A percentile compares a stretch with the other conserved stretches of the same genome.
Conservation (phyloP, 2,888 invertebrate genomes). For the Agrochola litura region DNA sequence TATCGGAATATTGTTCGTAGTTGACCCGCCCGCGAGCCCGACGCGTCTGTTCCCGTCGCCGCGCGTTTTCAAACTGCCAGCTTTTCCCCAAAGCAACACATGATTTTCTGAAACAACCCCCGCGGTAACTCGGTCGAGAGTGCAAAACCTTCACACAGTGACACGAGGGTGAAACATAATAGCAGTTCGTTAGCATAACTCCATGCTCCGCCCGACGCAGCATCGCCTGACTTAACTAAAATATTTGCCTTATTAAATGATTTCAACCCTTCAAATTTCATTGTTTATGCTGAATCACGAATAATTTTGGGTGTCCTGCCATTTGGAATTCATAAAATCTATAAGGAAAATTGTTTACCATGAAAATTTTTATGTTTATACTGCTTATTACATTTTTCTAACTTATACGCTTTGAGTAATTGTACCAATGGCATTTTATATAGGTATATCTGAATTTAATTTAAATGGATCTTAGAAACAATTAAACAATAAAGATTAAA, state of each 20-base stretch:
- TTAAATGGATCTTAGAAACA: not conserved
- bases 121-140: slow-evolving; percentile 88
- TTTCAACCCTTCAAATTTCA: slow-evolving; percentile 74
- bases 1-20: slow-evolving; percentile 66
- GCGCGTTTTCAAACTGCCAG: slow-evolving; percentile 76
- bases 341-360: slow-evolving; percentile 12
- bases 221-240: slow-evolving; percentile 80
- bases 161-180: slow-evolving; percentile 88
- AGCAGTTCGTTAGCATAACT: slow-evolving; percentile 88
- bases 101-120: slow-evolving; percentile 87
- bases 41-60: slow-evolving; percentile 76
- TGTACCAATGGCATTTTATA: not conserved
- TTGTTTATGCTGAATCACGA: slow-evolving; percentile 72
- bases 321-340: slow-evolving; percentile 32
- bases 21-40: slow-evolving; percentile 41
- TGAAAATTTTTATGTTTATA: slow-evolving; percentile 19
- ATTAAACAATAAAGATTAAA: not conserved
- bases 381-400: slow-evolving; percentile 16
- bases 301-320: slow-evolving; percentile 54
- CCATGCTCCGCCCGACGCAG: slow-evolving; percentile 71
- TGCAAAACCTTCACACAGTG: slow-evolving; percentile 90
- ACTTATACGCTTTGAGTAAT: not conserved
- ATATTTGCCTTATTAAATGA: slow-evolving; percentile 85
- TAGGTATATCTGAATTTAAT: not conserved
- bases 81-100: slow-evolving; percentile 86